These are phyloP conservation scores for Corvus moneduloides DNA, from an alignment of 2,113 vertebrate genomes.

Conservation along the genomic window DNA sequence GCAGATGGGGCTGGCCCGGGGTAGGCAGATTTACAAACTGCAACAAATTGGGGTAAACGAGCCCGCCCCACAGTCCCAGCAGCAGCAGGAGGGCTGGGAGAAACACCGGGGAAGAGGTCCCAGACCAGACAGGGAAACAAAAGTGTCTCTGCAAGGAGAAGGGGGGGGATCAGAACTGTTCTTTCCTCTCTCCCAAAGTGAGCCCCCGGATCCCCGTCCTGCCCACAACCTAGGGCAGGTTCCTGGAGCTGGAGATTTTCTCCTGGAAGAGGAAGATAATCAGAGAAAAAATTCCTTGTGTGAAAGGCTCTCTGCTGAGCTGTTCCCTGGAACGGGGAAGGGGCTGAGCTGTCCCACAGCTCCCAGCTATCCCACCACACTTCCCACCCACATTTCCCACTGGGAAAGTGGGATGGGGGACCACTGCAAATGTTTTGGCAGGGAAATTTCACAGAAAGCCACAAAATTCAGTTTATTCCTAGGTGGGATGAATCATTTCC, in stretches of 20 bases:
- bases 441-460: not conserved
- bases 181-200: not conserved
- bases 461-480: not conserved
- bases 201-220: fast-evolving
- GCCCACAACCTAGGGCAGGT: not conserved
- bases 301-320: not conserved
- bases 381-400: not conserved
- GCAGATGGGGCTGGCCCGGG: constrained; percentile 31
- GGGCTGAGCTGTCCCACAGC: fast-evolving
- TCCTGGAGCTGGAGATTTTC: not conserved
- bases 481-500: not conserved
- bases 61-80: not conserved
- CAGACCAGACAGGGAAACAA: not conserved
- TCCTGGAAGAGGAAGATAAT: not conserved
- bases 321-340: not conserved
- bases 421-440: not conserved
- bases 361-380: not conserved
- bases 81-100: not conserved
- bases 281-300: not conserved
- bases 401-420: not conserved
- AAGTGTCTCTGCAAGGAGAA: not conserved
- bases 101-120: not conserved
- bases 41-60: constrained; percentile 6
- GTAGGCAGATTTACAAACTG: constrained; percentile 50
- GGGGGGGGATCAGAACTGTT: not conserved